Conservation (phyloP, 1,140 invertebrate species). For the Vanessa tameamea region DNA sequence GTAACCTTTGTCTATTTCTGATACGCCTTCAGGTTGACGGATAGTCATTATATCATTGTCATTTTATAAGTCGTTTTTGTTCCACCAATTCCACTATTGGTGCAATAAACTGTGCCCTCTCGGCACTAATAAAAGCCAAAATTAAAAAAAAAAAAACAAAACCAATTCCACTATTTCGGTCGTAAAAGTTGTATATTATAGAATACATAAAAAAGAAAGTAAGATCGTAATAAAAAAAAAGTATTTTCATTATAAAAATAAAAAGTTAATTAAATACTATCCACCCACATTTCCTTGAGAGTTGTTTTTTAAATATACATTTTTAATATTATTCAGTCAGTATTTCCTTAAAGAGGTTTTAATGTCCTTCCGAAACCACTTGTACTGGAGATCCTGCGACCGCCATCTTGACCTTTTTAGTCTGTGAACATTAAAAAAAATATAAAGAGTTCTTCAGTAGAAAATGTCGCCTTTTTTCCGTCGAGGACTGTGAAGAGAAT, state of each 20-base stretch:
- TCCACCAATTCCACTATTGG: too few relatives aligned
- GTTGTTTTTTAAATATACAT: not conserved
- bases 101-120: too few relatives aligned
- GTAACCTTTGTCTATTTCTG: too few relatives aligned
- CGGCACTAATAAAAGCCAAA: too few relatives aligned
- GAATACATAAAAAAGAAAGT: not conserved
- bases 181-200: too few relatives aligned
- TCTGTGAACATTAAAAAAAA: slow-evolving; percentile 57
- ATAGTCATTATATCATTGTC: too few relatives aligned
- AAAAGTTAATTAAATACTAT: not conserved
- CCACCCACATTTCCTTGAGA: not conserved
- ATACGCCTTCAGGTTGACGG: too few relatives aligned
- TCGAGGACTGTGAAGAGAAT: slow-evolving; percentile 25
- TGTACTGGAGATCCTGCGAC: slow-evolving; percentile 36
- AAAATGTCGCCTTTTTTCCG: slow-evolving; percentile 39
- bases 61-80: too few relatives aligned
- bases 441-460: slow-evolving; percentile 51
- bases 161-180: too few relatives aligned
- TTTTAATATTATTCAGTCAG: slow-evolving; percentile 14
- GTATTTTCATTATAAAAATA: not conserved
- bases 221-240: not conserved
- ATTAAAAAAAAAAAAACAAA: too few relatives aligned
- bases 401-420: slow-evolving; percentile 52
- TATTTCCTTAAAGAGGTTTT: slow-evolving; percentile 37
- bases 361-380: slow-evolving; percentile 39